A percentile compares a stretch with the other conserved stretches of the same genome.
These are phyloP conservation scores for Siniperca obscura DNA, from an alignment of 2,797 vertebrate species.

Conservation along the genomic window DNA sequence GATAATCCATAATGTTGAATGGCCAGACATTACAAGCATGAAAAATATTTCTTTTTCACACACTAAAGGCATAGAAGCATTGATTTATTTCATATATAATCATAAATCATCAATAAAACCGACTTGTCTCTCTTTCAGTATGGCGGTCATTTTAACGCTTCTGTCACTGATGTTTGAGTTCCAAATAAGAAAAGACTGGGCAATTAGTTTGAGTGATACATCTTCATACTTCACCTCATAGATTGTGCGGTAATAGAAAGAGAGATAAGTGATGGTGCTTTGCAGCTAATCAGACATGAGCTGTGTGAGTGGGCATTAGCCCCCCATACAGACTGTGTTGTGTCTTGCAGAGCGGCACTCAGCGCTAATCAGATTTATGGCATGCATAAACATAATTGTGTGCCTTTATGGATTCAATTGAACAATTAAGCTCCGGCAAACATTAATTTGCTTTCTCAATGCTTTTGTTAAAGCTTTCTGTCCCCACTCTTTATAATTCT, in stretches of 20 bases:
- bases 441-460: slow-evolving; percentile 53
- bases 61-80: not conserved
- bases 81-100: not conserved
- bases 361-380: slow-evolving; percentile 78
- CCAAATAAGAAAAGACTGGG: slow-evolving; percentile 32
- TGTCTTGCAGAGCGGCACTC: slow-evolving; percentile 45
- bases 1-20: not conserved
- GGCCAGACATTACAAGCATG: not conserved
- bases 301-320: slow-evolving; percentile 64
- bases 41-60: not conserved
- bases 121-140: slow-evolving; percentile 3
- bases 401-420: slow-evolving; percentile 70
- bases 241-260: slow-evolving; percentile 52
- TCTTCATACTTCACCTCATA: slow-evolving; percentile 48
- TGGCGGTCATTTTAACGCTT: slow-evolving; percentile 9
- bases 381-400: slow-evolving; percentile 72
- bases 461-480: not conserved
- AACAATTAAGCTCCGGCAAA: slow-evolving; percentile 74
- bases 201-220: slow-evolving; percentile 38
- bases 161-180: slow-evolving; percentile 23
- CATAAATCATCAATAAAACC: not conserved
- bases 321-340: slow-evolving; percentile 47
- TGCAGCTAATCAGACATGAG: slow-evolving; percentile 63
- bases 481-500: not conserved
- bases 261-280: slow-evolving; percentile 55